phyloP scores from a whole-genome alignment of 2,113 vertebrate species.

The Ageneiosus marmoratus region DNA sequence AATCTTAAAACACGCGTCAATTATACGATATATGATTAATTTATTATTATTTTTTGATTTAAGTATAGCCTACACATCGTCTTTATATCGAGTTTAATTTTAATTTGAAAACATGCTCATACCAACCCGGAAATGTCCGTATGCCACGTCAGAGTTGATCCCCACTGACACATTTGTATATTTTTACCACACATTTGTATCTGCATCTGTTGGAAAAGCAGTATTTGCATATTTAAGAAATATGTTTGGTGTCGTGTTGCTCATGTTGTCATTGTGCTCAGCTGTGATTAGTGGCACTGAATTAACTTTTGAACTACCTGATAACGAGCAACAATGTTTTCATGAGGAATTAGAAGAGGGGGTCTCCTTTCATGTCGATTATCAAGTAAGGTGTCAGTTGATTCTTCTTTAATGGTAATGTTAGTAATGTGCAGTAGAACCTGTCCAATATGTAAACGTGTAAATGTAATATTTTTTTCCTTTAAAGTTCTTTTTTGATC shows the following conservation, averaged over 20 bases:
- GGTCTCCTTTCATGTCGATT: slow-evolving; percentile 71
- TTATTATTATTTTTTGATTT: background rate
- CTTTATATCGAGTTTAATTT: background rate
- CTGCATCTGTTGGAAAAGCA: background rate
- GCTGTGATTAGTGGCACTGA: slow-evolving; percentile 62
- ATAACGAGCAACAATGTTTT: slow-evolving; percentile 79
- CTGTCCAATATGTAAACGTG: background rate
- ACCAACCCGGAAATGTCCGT: slow-evolving; percentile 64
- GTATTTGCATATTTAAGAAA: background rate
- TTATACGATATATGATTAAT: background rate
- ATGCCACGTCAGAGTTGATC: slow-evolving; percentile 72
- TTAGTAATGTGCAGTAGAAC: background rate
- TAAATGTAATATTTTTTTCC: background rate
- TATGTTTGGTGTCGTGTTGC: slow-evolving; percentile 44
- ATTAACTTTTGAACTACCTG: slow-evolving; percentile 74
- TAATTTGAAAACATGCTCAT: slow-evolving; percentile 39
- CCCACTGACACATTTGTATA: background rate
- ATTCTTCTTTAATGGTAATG: background rate
- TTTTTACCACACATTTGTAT: background rate
- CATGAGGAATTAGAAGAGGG: slow-evolving; percentile 72
- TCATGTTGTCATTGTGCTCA: slow-evolving; percentile 51
- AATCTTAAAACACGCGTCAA: too few relatives aligned
- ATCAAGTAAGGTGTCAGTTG: slow-evolving; percentile 65
- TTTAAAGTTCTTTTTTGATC: background rate
- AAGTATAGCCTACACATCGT: too few relatives aligned